Conservation (phyloP, 1,140 invertebrate genomes). For the Listronotus oregonensis region DNA sequence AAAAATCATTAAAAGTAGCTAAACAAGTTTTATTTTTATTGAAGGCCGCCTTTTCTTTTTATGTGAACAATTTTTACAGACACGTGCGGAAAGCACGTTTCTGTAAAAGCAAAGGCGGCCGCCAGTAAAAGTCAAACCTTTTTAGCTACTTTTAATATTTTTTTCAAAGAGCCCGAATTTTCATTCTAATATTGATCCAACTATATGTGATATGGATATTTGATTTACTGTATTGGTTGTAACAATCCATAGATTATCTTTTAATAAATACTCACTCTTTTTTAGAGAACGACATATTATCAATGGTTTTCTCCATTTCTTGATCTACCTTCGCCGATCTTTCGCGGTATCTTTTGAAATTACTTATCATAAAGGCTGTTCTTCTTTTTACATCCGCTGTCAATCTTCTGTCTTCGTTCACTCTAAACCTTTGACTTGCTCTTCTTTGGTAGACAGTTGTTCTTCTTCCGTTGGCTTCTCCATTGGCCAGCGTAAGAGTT, state of each 20-base stretch:
- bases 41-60: too few relatives aligned
- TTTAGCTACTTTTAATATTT: too few relatives aligned
- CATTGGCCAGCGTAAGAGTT: constrained; percentile 3
- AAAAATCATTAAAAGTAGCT: too few relatives aligned
- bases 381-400: constrained; percentile 55
- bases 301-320: constrained; percentile 75
- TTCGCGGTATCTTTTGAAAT: constrained; percentile 69
- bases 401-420: constrained; percentile 54
- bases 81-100: too few relatives aligned
- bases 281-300: constrained; percentile 75
- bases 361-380: constrained; percentile 70
- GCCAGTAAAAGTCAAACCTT: too few relatives aligned
- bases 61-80: too few relatives aligned
- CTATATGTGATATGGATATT: too few relatives aligned
- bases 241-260: background rate
- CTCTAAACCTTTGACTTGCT: constrained; percentile 54
- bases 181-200: too few relatives aligned
- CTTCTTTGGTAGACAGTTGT: constrained; percentile 36
- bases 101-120: too few relatives aligned
- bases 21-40: too few relatives aligned
- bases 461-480: constrained; percentile 9
- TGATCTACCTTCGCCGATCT: constrained; percentile 71
- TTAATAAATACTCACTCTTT: constrained; percentile 61
- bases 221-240: background rate
- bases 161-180: too few relatives aligned